A percentile compares a stretch with the other conserved stretches of the same genome.
Conservation (phyloP, 2,797 vertebrate genomes). For the Gymnopithys bicolor region DNA sequence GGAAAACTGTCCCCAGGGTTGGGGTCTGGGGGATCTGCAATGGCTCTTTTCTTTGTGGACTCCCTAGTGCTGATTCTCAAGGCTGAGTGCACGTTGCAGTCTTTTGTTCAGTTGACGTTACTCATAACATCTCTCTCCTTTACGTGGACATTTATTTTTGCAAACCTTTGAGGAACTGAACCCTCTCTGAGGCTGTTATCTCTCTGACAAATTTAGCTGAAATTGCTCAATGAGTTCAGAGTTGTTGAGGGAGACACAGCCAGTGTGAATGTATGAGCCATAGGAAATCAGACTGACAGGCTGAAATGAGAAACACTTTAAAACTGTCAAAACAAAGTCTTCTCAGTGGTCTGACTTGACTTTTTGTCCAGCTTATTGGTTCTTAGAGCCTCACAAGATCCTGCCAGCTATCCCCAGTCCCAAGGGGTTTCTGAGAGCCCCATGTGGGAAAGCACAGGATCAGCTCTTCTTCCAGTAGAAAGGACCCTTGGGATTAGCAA, state of each 20-base stretch:
- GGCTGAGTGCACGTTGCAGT: not conserved
- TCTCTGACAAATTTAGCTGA: slow-evolving; percentile 57
- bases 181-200: slow-evolving; percentile 30
- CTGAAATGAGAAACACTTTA: slow-evolving; percentile 38
- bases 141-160: slow-evolving; percentile 43
- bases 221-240: slow-evolving; percentile 63
- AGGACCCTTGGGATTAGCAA: not conserved
- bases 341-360: not conserved
- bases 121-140: slow-evolving; percentile 34
- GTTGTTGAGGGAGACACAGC: slow-evolving; percentile 38
- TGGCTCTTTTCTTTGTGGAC: not conserved
- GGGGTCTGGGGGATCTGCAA: not conserved
- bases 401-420: not conserved
- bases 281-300: slow-evolving; percentile 46
- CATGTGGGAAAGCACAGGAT: not conserved
- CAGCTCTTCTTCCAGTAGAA: not conserved
- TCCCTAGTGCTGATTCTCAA: not conserved
- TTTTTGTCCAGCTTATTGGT: not conserved
- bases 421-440: not conserved
- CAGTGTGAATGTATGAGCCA: not conserved
- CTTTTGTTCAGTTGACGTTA: slow-evolving; percentile 39
- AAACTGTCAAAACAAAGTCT: slow-evolving; percentile 18
- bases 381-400: not conserved
- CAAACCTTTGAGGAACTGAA: slow-evolving; percentile 42
- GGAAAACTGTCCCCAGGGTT: not conserved